Percentiles rank a stretch among this genome's conserved stretches.
These are phyloP conservation scores for Psettodes erumei DNA, from an alignment of 2,113 vertebrate genomes.

Conservation along the genomic window DNA sequence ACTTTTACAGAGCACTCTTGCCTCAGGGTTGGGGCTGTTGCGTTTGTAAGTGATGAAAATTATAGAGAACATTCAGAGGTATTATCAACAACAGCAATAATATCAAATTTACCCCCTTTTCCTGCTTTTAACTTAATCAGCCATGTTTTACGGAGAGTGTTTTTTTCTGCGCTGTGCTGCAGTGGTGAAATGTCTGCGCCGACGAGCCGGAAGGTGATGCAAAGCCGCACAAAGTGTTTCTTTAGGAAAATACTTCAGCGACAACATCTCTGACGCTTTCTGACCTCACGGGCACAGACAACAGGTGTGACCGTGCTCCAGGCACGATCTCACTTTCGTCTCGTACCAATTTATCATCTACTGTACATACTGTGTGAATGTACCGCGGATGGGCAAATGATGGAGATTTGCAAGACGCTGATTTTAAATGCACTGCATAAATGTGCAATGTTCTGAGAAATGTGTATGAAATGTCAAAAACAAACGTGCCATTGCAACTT, in stretches of 20 bases:
- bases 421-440: not conserved
- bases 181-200: not conserved
- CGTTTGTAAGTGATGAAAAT: constrained; percentile 32
- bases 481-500: no score
- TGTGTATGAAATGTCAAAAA: not conserved
- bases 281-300: constrained; percentile 34
- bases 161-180: not conserved
- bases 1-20: constrained; percentile 45
- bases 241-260: constrained; percentile 9
- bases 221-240: constrained; percentile 9
- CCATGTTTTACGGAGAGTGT: not conserved
- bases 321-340: constrained; percentile 25
- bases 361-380: not conserved
- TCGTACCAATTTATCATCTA: not conserved
- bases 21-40: constrained; percentile 12
- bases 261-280: constrained; percentile 23
- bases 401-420: not conserved
- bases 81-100: constrained; percentile 32
- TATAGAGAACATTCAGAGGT: constrained; percentile 19
- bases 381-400: not conserved
- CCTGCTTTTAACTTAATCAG: constrained; percentile 34
- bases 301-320: constrained; percentile 19
- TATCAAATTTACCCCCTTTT: constrained; percentile 9
- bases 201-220: no score
- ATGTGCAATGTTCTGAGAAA: not conserved